These are phyloP conservation scores for Orthonyx spaldingii DNA, from an alignment of 2,113 vertebrate species.

Conservation along the genomic window DNA sequence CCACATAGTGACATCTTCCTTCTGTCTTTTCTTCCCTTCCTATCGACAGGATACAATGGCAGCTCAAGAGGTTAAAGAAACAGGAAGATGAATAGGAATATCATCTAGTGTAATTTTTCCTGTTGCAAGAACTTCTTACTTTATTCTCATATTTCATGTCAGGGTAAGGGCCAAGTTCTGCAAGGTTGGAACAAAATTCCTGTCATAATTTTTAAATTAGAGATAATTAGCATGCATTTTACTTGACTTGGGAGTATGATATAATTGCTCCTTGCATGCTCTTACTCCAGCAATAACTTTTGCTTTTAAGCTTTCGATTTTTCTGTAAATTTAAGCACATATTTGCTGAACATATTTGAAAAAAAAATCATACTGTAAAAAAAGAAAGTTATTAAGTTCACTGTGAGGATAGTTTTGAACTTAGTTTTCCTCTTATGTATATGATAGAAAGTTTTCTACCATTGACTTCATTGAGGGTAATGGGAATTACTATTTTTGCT, in stretches of 20 bases:
- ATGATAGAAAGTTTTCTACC: background rate
- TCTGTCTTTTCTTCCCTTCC: background rate
- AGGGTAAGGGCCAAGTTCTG: background rate
- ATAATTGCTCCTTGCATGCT: background rate
- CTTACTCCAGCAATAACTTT: background rate
- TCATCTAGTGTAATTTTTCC: background rate
- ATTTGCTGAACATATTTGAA: background rate
- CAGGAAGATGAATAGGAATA: background rate
- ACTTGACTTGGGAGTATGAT: background rate
- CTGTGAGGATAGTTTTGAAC: background rate
- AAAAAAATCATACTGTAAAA: background rate
- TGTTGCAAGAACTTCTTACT: background rate
- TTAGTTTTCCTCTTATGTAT: background rate
- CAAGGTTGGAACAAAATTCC: background rate
- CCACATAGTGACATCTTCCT: background rate
- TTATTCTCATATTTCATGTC: background rate
- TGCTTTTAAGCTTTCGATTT: background rate
- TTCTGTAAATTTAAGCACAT: background rate
- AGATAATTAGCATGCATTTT: background rate
- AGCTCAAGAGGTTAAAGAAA: background rate
- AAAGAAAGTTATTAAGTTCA: background rate
- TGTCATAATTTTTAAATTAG: background rate
- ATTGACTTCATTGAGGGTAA: background rate
- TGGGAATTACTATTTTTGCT: background rate
- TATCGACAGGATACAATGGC: background rate